Percentiles rank a stretch among this genome's conserved stretches.
phyloP scores from a whole-genome alignment of 2,113 vertebrate genomes.

The Halcyon senegalensis region DNA sequence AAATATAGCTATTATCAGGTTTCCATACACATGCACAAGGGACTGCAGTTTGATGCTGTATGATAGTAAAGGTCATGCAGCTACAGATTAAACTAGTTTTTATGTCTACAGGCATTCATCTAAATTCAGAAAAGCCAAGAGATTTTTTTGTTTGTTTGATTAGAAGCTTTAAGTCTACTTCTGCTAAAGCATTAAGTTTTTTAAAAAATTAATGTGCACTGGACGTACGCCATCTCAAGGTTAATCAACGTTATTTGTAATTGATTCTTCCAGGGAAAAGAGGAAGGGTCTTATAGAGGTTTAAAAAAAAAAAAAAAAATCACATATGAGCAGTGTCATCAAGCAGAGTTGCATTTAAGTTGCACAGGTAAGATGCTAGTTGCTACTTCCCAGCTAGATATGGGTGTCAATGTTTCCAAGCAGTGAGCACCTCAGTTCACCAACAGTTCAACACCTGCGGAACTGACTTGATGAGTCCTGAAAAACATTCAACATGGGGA shows the following conservation, averaged over 20 bases:
- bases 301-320: background rate
- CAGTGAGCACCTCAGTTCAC: background rate
- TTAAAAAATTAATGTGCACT: fast-evolving
- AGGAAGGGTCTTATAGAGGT: background rate
- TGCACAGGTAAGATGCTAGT: background rate
- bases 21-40: background rate
- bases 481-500: background rate
- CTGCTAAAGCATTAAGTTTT: background rate
- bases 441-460: background rate
- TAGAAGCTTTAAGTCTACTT: background rate
- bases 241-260: background rate
- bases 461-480: background rate
- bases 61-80: background rate
- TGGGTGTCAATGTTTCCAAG: fast-evolving
- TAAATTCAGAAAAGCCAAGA: background rate
- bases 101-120: background rate
- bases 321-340: background rate
- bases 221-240: background rate
- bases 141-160: background rate
- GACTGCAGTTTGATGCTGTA: background rate
- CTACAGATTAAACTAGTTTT: background rate
- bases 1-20: background rate
- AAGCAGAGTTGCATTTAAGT: background rate
- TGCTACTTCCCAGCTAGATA: too few relatives aligned
- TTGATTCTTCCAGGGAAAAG: background rate